Percentiles rank a stretch among this genome's conserved stretches.
Evolutionary conservation across 2,888 invertebrate species (phyloP).

Genomic region (Rapana venosa): DNA sequence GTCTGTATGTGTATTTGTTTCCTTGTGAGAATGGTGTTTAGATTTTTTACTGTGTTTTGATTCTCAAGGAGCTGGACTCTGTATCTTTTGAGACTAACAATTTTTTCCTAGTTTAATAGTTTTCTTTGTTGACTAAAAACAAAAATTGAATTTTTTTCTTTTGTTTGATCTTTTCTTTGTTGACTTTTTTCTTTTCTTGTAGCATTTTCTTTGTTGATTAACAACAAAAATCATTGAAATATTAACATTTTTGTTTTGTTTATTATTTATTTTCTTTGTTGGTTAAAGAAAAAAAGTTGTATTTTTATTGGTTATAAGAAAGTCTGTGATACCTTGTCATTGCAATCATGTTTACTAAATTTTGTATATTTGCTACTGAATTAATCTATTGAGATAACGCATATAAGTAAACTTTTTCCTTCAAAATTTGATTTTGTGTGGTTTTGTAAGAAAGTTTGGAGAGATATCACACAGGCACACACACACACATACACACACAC

Average conservation of each 20-base stretch:
- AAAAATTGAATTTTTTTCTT: no score
- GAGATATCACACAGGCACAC: not conserved
- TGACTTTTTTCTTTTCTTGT: no score
- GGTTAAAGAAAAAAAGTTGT: not conserved
- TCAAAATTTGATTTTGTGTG: not conserved
- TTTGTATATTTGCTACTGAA: not conserved
- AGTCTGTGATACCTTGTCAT: not conserved
- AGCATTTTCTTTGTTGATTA: no score
- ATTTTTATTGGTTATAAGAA: not conserved
- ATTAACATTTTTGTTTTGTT: no score
- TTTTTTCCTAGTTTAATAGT: not conserved
- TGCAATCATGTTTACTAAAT: not conserved
- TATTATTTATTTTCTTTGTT: no score
- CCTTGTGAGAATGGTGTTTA: no score
- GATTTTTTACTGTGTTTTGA: not conserved
- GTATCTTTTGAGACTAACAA: not conserved
- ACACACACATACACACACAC: slow-evolving; percentile 11
- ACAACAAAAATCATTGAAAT: no score
- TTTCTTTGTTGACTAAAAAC: not conserved
- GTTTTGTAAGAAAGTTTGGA: not conserved
- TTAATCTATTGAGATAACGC: not conserved
- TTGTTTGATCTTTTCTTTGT: no score
- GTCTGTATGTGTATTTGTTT: no score
- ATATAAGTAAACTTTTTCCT: not conserved
- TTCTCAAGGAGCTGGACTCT: slow-evolving; percentile 6